Evolutionary conservation across 37 sponge, comb jelly and placozoan species (phyloP).

Genomic region (Cladorhizidae sp.): DNA sequence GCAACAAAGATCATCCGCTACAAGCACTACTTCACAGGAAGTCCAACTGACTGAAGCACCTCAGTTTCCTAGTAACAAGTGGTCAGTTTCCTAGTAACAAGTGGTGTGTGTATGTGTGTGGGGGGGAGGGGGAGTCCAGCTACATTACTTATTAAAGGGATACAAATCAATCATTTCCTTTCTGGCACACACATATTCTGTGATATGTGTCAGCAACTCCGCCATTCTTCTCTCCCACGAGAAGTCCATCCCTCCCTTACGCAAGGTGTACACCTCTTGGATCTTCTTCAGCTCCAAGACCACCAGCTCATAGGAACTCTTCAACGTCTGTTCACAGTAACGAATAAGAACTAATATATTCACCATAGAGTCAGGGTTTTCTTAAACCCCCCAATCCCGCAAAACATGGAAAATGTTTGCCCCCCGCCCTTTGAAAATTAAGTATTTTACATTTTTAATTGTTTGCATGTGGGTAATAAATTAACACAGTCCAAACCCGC

Average conservation of each 20-base stretch:
- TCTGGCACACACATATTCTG: constrained; percentile 43
- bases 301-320: constrained; percentile 31
- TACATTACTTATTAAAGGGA: background rate
- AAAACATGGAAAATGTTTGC: no score
- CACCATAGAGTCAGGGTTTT: no score
- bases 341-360: no score
- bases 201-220: constrained; percentile 30
- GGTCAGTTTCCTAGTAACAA: no score
- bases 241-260: constrained; percentile 61
- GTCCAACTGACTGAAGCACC: no score
- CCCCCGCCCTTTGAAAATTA: background rate
- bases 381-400: no score
- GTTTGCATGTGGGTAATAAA: background rate
- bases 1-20: no score
- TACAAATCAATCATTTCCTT: constrained; percentile 70
- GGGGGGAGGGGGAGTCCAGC: no score
- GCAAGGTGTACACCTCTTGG: constrained; percentile 36
- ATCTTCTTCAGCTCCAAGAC: constrained; percentile 48
- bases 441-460: background rate
- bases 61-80: no score
- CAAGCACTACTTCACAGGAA: no score
- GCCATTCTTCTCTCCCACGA: constrained; percentile 71
- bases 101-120: no score
- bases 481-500: background rate
- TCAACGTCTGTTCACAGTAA: constrained; percentile 34